Evolutionary conservation across 2,888 invertebrate species (phyloP), one percentile per base, ranked within the genome.

Genomic region (Polydesmus complanatus): DNA sequence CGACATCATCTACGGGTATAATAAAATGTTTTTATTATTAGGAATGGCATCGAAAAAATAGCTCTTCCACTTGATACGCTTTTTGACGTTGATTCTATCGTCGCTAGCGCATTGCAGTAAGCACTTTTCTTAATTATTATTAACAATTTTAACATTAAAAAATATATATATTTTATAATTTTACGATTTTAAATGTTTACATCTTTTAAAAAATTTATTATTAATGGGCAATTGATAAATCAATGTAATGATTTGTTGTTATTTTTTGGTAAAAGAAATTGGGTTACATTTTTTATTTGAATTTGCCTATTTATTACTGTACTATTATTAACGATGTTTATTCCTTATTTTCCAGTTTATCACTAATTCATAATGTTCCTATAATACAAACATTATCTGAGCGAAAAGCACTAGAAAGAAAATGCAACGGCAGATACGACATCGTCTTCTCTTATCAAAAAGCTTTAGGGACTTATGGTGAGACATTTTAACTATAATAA

Each of bases 91-190:
- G 54, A 62, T 48, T 55, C 62, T 21, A 62, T 62, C 25, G 60
- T 62, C 19, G 54, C 62, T 14, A 62, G 62, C 50, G 62, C 62
- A n/a, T 27, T 62, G 22, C 62, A 62, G 62, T 62, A 57, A 53
- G 54, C n/a, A n/a, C n/a, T n/a, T n/a, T n/a, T n/a, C n/a, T n/a
- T n/a, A n/a, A n/a, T n/a, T n/a, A n/a, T n/a, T n/a, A n/a, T n/a
- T n/a, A n/a, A n/a, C n/a, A n/a, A n/a, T n/a, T n/a, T n/a, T n/a
- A n/a, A n/a, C n/a, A n/a, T n/a, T n/a, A n/a, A n/a, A n/a, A n/a
- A n/a, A n/a, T n/a, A n/a, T n/a, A n/a, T n/a, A n/a, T n/a, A n/a
- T n/a, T n/a, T n/a, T n/a, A n/a, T n/a, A n/a, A n/a, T n/a, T n/a
- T n/a, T n/a, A n/a, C n/a, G n/a, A n/a, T n/a, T n/a, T n/a, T n/a